Conservation (phyloP, 2,797 vertebrate genomes). For the Melanotaenia pygmaea region DNA sequence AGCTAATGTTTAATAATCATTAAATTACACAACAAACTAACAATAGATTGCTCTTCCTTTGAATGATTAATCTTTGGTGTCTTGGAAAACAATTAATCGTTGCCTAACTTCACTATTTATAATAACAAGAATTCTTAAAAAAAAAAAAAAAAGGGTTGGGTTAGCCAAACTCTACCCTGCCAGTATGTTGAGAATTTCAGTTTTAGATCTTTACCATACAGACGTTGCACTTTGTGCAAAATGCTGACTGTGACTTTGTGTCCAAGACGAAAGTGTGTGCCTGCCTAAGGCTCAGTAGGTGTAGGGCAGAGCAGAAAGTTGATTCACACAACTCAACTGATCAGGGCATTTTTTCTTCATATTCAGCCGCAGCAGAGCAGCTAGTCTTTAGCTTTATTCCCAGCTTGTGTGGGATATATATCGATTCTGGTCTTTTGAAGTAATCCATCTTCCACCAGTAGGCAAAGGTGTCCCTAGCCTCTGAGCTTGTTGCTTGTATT, state of each 20-base stretch:
- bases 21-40: too few relatives aligned
- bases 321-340: neutral
- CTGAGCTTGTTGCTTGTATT: constrained; percentile 38
- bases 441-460: constrained; percentile 53
- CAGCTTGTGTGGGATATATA: constrained; percentile 45
- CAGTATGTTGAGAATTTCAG: neutral
- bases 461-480: constrained; percentile 24
- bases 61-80: too few relatives aligned
- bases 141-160: too few relatives aligned
- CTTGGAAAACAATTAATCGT: neutral
- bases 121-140: too few relatives aligned
- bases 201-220: neutral
- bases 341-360: constrained; percentile 32
- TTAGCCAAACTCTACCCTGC: neutral
- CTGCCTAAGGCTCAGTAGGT: neutral
- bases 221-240: neutral
- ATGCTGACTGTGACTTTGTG: neutral
- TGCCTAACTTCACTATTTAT: neutral
- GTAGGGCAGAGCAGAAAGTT: neutral
- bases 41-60: too few relatives aligned
- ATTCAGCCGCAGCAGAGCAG: constrained; percentile 13
- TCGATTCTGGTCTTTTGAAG: constrained; percentile 53
- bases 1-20: too few relatives aligned
- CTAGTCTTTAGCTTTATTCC: constrained; percentile 30
- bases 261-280: neutral